Base-by-base conservation (phyloP, 1,140 invertebrate species). In the Akabosia matsudoensis region DNA sequence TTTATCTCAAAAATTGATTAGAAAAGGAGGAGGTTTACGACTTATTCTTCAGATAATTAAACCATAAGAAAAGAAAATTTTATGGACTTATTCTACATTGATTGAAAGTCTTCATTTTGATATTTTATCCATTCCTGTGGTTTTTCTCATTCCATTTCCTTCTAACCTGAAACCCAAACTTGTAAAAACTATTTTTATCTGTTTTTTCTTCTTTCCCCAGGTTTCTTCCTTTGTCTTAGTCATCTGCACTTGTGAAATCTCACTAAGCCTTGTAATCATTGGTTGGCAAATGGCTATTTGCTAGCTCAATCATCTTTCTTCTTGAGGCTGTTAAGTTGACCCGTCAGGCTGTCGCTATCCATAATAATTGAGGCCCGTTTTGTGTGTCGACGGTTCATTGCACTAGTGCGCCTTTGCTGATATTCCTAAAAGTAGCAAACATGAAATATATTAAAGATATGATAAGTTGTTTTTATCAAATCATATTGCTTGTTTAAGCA, bases 251-350 rank as follows among this genome's bases (percentile, higher is more conserved):
- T 10, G 37, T 45, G 37, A 10, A 45, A 10, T 10, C 37, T 10
- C 18, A 18, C 37, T 10, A 45, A 10, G 7, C 7, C 7, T 45
- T 45, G 37, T 18, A 45, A 45, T 45, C 37, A 45, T 45, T 18
- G 37, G 37, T 45, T 7, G 7, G 18, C 18, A 45, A 18, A 10
- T 45, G 37, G 37, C 37, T 45, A 18, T 45, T 10, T 45, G 37
- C 18, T 10, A 18, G 22, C 73, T 76, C 73, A 76, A 30, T 70
- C 56, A 45, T 61, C 24, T 33, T 70, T 24, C 52, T 76, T 76
- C n/a, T 76, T 76, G 7, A 76, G 33, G 52, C 54, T 73, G 70
- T 76, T 76, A 18, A 76, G 75, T 33, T 76, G 75, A 1, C 70
- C 70, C 10, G 75, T 64, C 28, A 76, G 33, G 0, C 67, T 56